Conservation (phyloP, 2,113 vertebrate genomes). For the Pseudorectes ferrugineus region DNA sequence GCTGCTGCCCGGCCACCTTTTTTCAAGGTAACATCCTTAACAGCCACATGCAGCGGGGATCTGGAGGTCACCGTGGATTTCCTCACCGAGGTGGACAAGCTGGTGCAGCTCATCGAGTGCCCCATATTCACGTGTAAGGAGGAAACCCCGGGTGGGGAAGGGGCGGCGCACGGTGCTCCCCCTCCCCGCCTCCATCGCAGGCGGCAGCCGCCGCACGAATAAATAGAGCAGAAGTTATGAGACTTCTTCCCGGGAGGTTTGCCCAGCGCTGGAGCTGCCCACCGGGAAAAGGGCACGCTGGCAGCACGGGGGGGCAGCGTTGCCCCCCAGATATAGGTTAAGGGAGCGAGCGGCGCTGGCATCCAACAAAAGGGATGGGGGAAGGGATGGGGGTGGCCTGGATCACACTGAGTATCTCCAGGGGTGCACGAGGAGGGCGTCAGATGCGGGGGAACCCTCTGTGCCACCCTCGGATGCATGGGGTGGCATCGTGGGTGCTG, state of each 20-base stretch:
- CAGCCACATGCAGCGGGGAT: conserved; percentile 75
- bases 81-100: conserved; percentile 95
- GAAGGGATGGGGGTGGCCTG: not conserved
- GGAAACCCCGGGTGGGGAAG: not conserved
- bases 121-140: conserved; percentile 94
- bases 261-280: not conserved
- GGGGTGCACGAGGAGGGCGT: rapidly evolving
- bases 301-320: not conserved
- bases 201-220: not conserved
- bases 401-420: not conserved
- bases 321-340: conserved; percentile 29
- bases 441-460: not conserved
- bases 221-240: conserved; percentile 89
- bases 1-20: not conserved
- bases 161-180: not conserved
- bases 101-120: conserved; percentile 96
- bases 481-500: not conserved
- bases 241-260: conserved; percentile 75
- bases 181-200: not conserved
- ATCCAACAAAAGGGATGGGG: not conserved
- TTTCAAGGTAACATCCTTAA: conserved; percentile 61
- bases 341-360: not conserved
- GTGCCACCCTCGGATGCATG: rapidly evolving
- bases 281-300: not conserved
- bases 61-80: conserved; percentile 98